A percentile compares a stretch with the other conserved stretches of the same genome.
Conservation (phyloP, 1,140 invertebrate genomes). For the Drosophila oshimai region DNA sequence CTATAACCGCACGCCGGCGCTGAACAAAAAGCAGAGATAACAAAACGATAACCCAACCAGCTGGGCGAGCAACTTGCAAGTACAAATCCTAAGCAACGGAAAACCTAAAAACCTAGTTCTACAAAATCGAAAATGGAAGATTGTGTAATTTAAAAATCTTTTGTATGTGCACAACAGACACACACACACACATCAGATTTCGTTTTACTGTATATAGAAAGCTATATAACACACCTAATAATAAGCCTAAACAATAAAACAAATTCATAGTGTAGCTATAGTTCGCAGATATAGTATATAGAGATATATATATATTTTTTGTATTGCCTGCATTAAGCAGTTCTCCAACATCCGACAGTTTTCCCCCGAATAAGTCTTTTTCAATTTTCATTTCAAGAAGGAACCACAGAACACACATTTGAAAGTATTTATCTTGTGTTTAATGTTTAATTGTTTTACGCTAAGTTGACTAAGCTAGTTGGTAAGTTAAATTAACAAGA, state of each 20-base stretch:
- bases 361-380: not conserved
- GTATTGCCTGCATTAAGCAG: conserved; percentile 8
- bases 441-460: not conserved
- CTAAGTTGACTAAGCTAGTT: conserved; percentile 19
- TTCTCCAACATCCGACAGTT: not conserved
- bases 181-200: not conserved
- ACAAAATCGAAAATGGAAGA: not conserved
- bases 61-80: conserved; percentile 44
- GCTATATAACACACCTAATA: conserved; percentile 4
- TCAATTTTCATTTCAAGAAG: not conserved
- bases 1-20: not conserved
- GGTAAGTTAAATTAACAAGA: conserved; percentile 16
- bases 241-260: conserved; percentile 18
- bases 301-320: conserved; percentile 15
- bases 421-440: not conserved
- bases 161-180: conserved; percentile 13
- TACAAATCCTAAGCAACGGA: conserved; percentile 49
- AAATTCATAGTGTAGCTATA: conserved; percentile 18
- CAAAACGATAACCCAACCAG: not conserved
- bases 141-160: not conserved
- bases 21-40: not conserved
- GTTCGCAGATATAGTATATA: conserved; percentile 4
- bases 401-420: not conserved
- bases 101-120: conserved; percentile 17
- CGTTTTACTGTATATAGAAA: conserved; percentile 19